phyloP scores from a whole-genome alignment of 2,888 invertebrate species.

The Lypha dubia region DNA sequence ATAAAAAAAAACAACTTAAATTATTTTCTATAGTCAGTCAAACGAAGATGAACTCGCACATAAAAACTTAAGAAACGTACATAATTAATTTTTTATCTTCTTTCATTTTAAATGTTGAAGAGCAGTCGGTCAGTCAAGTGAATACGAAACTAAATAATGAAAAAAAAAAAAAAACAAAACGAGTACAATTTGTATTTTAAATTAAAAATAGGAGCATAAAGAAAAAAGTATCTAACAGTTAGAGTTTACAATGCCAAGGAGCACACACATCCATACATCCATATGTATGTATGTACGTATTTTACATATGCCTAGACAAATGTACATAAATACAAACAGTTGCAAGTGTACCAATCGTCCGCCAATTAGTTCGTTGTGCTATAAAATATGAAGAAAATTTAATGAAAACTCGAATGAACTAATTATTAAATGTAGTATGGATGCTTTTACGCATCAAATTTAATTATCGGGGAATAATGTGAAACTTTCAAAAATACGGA shows the following conservation, averaged over 20 bases:
- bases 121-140: slow-evolving; percentile 60
- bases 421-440: neutral
- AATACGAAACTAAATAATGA: neutral
- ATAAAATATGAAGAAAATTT: neutral
- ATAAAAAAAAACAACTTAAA: neutral
- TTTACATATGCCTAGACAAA: neutral
- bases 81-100: slow-evolving; percentile 41
- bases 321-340: neutral
- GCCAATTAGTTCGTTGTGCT: neutral
- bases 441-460: slow-evolving; percentile 54
- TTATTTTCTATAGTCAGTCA: slow-evolving; percentile 28
- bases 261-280: neutral
- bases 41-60: slow-evolving; percentile 55
- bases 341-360: neutral
- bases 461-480: slow-evolving; percentile 40
- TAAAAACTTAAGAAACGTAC: slow-evolving; percentile 43
- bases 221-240: slow-evolving; percentile 32
- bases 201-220: slow-evolving; percentile 28
- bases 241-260: slow-evolving; percentile 35
- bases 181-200: slow-evolving; percentile 26
- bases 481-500: slow-evolving; percentile 28
- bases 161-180: too few species aligned
- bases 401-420: slow-evolving; percentile 15
- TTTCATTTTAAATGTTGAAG: slow-evolving; percentile 49
- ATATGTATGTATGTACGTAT: neutral